Evolutionary conservation across 1,140 invertebrate genomes (phyloP), one percentile per base, ranked within the genome.

Genomic region (Drosophila guanche): DNA sequence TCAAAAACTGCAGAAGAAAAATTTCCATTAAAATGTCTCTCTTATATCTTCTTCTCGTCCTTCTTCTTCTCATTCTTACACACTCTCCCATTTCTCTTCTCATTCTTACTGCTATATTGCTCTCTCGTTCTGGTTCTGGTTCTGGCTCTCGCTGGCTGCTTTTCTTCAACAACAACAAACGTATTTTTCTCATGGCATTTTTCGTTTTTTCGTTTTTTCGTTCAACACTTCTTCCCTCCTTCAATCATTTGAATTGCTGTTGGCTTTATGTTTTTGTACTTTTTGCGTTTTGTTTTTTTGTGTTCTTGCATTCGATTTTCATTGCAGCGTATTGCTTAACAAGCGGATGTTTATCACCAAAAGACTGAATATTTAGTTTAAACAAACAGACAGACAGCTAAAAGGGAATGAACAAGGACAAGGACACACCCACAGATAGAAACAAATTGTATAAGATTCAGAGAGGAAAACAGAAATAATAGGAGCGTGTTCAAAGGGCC

Each of bases 341-440:
- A 85, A 90, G 83, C 83, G 89, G 85, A 91, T 91, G 69, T 81
- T 75, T 81, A 83, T 88, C 85, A 90, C 83, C 79, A 85, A 81
- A 90, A 90, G 89, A 90, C 89, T 90, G 89, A 90, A 86, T 86
- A 90, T 75, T 90, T 90, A 90, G 85, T 90, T 79, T 90, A 90
- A 90, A 68, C 66, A 37, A 37, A 10, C 33, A 20, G 8, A 33
- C 33, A 56, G 66, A 68, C 66, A 48, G 65, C 59, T 46, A 74
- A 55, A 59, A 60, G 59, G 27, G 33, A 40, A 58, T 48, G 29
- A 51, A 57, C 25, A 45, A 33, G 40, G 51, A 58, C 43, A 59
- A 58, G 51, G 40, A 65, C 8, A 55, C 27, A 43, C 2, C 4
- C 10, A 23, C 33, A 52, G 58, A 40, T 62, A 60, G 58, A 40